A percentile compares a stretch with the other conserved stretches of the same genome.
phyloP scores from a whole-genome alignment of 2,797 vertebrate species.

The Urosaurus nigricauda region DNA sequence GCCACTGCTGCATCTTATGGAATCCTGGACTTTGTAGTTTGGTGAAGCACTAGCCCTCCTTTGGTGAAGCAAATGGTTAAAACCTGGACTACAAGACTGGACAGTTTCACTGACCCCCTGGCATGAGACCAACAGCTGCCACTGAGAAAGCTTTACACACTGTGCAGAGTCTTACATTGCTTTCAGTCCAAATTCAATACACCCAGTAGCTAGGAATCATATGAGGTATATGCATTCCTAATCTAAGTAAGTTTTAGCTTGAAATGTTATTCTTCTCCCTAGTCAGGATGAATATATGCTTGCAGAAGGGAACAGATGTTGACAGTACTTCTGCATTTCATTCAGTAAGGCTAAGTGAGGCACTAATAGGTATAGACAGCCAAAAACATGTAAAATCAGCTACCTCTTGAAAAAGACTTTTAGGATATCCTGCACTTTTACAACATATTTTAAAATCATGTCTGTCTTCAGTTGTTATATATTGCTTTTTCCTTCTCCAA shows the following conservation, averaged over 20 bases:
- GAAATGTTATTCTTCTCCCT: background rate
- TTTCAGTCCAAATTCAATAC: accelerated
- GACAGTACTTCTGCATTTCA: background rate
- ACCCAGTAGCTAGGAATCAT: accelerated
- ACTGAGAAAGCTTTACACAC: background rate
- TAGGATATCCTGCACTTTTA: background rate
- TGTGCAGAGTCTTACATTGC: accelerated
- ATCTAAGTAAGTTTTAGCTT: accelerated
- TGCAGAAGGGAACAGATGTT: slow-evolving; percentile 35
- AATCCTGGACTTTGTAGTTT: no score
- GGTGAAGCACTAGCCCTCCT: no score
- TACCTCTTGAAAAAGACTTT: background rate
- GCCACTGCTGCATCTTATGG: no score
- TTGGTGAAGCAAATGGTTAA: no score
- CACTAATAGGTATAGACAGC: background rate
- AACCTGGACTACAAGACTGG: no score
- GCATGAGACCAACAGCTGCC: no score
- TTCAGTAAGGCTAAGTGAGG: background rate
- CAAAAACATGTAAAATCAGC: background rate
- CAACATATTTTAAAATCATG: background rate
- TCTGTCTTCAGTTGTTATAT: background rate
- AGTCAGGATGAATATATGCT: background rate
- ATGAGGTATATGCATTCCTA: background rate
- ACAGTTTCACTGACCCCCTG: no score
- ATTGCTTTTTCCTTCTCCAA: background rate